phyloP scores from a whole-genome alignment of 2,113 vertebrate species.

The Heteronetta atricapilla region DNA sequence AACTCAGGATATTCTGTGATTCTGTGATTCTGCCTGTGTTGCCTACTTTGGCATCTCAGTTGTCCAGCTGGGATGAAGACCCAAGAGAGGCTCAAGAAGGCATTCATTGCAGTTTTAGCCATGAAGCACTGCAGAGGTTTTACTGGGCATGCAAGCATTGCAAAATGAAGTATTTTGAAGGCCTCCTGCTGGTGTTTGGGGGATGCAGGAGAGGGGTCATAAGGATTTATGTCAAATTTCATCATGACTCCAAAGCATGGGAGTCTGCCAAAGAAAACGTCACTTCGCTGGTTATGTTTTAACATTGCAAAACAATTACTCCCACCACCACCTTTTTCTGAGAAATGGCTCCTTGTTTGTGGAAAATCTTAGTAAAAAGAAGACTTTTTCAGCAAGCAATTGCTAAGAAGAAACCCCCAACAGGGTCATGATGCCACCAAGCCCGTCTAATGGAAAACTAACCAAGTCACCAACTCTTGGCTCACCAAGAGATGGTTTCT shows the following conservation, averaged over 20 bases:
- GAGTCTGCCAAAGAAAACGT: slow-evolving; percentile 12
- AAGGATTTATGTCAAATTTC: not conserved
- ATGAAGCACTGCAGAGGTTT: not conserved
- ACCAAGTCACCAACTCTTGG: not conserved
- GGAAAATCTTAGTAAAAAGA: not conserved
- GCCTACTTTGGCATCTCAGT: not conserved
- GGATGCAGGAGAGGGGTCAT: not conserved
- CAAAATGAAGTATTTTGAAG: not conserved
- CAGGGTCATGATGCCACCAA: not conserved
- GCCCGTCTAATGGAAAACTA: not conserved
- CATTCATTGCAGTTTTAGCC: not conserved
- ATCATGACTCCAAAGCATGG: not conserved
- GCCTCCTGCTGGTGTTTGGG: not conserved
- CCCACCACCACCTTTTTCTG: not conserved
- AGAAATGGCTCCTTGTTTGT: not conserved
- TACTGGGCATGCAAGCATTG: not conserved
- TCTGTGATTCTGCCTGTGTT: not conserved
- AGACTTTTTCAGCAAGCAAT: not conserved
- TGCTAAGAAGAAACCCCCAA: not conserved
- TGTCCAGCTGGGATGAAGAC: not conserved
- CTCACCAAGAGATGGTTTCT: not conserved
- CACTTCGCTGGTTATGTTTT: not conserved
- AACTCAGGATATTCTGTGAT: not conserved
- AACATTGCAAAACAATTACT: not conserved
- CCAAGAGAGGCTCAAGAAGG: not conserved